phyloP scores from a whole-genome alignment of 2,113 vertebrate species.

The Sapajus apella region DNA sequence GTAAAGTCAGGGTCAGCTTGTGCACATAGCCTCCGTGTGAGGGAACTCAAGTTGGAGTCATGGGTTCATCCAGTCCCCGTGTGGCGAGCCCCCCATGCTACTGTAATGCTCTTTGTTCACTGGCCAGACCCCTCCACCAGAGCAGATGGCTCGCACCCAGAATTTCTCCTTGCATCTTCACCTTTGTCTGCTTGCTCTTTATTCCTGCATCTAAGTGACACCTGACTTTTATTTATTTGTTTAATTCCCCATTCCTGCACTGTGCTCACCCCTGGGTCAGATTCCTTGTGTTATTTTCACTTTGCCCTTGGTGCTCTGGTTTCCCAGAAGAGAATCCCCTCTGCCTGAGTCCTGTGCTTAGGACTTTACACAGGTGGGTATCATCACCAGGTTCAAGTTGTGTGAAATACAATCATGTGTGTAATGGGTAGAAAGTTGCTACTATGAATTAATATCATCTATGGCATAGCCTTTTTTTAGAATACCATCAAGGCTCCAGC shows the following conservation, averaged over 20 bases:
- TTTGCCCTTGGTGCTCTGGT: no score
- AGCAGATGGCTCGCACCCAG: rapidly evolving
- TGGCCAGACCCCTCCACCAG: not conserved
- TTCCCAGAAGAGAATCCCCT: not conserved
- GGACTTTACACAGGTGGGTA: not conserved
- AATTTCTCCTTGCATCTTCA: not conserved
- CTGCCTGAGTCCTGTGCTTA: not conserved
- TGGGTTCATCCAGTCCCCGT: not conserved
- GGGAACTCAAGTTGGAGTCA: no score
- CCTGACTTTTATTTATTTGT: not conserved
- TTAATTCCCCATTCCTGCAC: not conserved
- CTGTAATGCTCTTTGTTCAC: not conserved
- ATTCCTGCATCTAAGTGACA: no score
- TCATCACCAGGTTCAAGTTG: rapidly evolving
- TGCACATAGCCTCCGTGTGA: not conserved
- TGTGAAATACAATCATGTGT: not conserved
- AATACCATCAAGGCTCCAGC: no score
- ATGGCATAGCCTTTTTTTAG: no score
- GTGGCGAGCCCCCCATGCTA: not conserved
- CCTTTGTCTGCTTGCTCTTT: not conserved
- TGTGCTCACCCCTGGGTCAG: no score
- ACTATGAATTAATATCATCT: no score
- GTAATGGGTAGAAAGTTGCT: not conserved
- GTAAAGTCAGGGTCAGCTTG: rapidly evolving
- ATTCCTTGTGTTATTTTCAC: not conserved